Evolutionary conservation across 2,797 vertebrate species (phyloP).

Genomic region (Macropus fuliginosus): DNA sequence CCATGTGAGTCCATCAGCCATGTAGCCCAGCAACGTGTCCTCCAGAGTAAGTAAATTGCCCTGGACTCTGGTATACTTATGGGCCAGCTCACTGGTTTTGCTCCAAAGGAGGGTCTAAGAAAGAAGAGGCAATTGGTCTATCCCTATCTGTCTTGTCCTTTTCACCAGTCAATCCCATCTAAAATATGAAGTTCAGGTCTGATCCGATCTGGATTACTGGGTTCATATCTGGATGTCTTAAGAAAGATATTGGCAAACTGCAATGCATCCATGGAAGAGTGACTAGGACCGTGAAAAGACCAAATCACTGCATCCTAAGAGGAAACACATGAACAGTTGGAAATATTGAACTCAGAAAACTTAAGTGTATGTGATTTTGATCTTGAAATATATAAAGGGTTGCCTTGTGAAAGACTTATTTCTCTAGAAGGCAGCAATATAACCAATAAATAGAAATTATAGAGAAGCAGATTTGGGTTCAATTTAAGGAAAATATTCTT

Average conservation of each 20-base stretch:
- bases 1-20: slow-evolving; percentile 83
- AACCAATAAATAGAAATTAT: background rate
- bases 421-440: background rate
- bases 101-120: slow-evolving; percentile 87
- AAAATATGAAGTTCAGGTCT: too few species aligned
- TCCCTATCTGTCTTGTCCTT: background rate
- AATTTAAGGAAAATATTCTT: background rate
- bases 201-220: too few species aligned
- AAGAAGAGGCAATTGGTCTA: slow-evolving; percentile 40
- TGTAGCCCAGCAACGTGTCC: slow-evolving; percentile 85
- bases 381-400: background rate
- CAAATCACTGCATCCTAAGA: background rate
- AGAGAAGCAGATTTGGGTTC: background rate
- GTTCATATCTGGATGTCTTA: background rate
- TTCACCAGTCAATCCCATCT: background rate
- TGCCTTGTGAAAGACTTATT: background rate
- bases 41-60: slow-evolving; percentile 83
- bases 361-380: background rate
- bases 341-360: background rate
- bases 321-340: background rate
- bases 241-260: background rate
- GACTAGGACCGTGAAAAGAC: background rate
- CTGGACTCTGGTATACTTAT: slow-evolving; percentile 77
- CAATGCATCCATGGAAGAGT: background rate
- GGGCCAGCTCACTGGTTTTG: slow-evolving; percentile 81